A percentile compares a stretch with the other conserved stretches of the same genome.
Conservation (phyloP, 2,888 invertebrate species). For the Liodrosophila aerea region DNA sequence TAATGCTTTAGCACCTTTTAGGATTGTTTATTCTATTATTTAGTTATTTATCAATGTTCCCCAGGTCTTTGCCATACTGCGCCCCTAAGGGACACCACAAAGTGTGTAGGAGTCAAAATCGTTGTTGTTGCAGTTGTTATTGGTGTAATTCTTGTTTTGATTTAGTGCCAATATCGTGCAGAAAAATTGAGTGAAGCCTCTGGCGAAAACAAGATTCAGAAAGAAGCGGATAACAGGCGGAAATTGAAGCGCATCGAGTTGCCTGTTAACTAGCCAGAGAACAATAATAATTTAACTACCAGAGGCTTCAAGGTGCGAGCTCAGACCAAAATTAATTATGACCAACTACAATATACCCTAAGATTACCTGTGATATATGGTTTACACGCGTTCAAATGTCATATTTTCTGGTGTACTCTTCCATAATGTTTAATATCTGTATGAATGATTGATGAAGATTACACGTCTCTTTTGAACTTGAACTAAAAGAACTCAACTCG, state of each 20-base stretch:
- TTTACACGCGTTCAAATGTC: too few species aligned
- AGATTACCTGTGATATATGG: too few species aligned
- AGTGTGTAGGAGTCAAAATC: slow-evolving; percentile 59
- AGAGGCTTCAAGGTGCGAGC: slow-evolving; percentile 26
- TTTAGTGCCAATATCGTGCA: slow-evolving; percentile 72
- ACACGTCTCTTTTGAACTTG: too few species aligned
- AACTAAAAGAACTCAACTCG: too few species aligned
- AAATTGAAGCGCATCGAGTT: slow-evolving; percentile 52
- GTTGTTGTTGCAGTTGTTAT: slow-evolving; percentile 17
- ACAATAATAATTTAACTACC: slow-evolving; percentile 43
- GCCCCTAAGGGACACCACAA: slow-evolving; percentile 34
- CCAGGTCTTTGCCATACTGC: slow-evolving; percentile 25
- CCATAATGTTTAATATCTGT: too few species aligned
- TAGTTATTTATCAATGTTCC: slow-evolving; percentile 68
- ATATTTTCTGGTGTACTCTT: too few species aligned
- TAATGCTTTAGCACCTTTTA: slow-evolving; percentile 59
- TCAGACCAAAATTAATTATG: background rate
- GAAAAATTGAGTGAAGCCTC: slow-evolving; percentile 62
- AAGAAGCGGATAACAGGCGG: slow-evolving; percentile 64
- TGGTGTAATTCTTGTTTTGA: slow-evolving; percentile 54
- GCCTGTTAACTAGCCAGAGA: slow-evolving; percentile 49
- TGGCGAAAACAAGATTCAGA: slow-evolving; percentile 39
- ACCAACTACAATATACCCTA: too few species aligned
- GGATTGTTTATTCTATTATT: slow-evolving; percentile 72
- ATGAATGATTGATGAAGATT: too few species aligned